Conservation (phyloP, 2,888 invertebrate species). For the Candidula unifasciata region DNA sequence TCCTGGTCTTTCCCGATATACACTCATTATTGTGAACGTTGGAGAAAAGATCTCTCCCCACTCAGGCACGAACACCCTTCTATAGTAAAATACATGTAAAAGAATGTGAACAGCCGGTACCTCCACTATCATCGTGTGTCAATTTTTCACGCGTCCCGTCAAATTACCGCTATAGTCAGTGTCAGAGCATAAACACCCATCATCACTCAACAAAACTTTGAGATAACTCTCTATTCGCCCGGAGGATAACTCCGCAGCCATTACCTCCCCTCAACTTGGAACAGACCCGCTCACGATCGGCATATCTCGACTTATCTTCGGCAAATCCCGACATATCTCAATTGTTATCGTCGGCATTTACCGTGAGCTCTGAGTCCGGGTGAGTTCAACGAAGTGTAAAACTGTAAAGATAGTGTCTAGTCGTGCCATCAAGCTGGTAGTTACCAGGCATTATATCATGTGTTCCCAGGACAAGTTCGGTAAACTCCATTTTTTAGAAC, state of each 20-base stretch:
- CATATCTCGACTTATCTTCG: constrained; percentile 35
- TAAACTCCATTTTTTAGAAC: too few species aligned
- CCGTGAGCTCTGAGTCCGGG: background rate
- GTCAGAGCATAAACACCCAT: constrained; percentile 5
- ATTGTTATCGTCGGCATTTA: constrained; percentile 30
- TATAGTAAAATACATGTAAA: too few species aligned
- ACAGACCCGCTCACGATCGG: constrained; percentile 31
- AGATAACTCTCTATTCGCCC: constrained; percentile 19
- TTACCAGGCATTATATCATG: constrained; percentile 23
- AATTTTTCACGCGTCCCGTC: constrained; percentile 24
- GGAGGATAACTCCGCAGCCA: background rate
- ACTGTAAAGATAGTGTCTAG: constrained; percentile 28
- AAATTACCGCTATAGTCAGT: constrained; percentile 26
- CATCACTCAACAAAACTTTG: constrained; percentile 40
- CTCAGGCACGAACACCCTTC: too few species aligned
- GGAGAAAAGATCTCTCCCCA: too few species aligned
- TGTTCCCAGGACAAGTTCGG: background rate
- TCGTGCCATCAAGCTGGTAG: background rate
- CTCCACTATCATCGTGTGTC: background rate
- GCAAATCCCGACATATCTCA: constrained; percentile 24
- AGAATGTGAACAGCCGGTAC: background rate
- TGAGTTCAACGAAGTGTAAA: constrained; percentile 38
- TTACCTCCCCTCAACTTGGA: constrained; percentile 33
- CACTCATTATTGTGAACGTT: too few species aligned
- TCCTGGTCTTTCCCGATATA: too few species aligned